Evolutionary conservation across 1,140 invertebrate species (phyloP), one percentile per base, ranked within the genome.

Genomic region (Pseudomyrmex dendroicus): DNA sequence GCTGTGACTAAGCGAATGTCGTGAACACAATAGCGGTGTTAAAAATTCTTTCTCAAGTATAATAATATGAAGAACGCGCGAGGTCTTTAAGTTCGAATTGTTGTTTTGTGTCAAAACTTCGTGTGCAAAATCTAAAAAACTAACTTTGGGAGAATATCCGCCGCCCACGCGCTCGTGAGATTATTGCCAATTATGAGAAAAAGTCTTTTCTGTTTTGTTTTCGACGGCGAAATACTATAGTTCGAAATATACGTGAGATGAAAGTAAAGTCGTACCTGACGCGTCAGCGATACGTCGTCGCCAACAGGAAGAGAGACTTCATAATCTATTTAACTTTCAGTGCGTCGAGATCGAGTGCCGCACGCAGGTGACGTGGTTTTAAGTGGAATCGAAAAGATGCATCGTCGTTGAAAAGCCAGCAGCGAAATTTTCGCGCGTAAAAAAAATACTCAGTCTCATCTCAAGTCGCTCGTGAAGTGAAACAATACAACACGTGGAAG

Each of bases 261-360:
- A 15, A 61, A 50, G 48, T 17, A 22, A 22, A 46, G 54, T 48
- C 9, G 44, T 7, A 20, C 35, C 57, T n/a, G 35, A 77, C 22
- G 52, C 56, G 44, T 46, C 50, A 44, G 15, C 46, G 22, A 20
- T 35, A 64, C 54, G 25, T 48, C 20, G 1, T 63, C n/a, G 20
- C 13, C n/a, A 22, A 63, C 35, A 10, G 17, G 17, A 46, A 57
- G 50, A n/a, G 7, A 20, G n/a, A 20, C 25, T 52, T 12, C 13
- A 63, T 76, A 61, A 52, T 22, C 46, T 68, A 12, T 66, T 64
- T 85, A 57, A 54, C 77, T 86, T 85, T 56, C 85, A 86, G 85
- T 25, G 52, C 2, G 20, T 10, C 57, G 59, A 17, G 35, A 35
- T 35, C 35, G 35, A 7, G 5, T 35, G 35, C 48, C 20, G 20